Conservation (phyloP, 2,888 invertebrate genomes). For the Biston stratarius region DNA sequence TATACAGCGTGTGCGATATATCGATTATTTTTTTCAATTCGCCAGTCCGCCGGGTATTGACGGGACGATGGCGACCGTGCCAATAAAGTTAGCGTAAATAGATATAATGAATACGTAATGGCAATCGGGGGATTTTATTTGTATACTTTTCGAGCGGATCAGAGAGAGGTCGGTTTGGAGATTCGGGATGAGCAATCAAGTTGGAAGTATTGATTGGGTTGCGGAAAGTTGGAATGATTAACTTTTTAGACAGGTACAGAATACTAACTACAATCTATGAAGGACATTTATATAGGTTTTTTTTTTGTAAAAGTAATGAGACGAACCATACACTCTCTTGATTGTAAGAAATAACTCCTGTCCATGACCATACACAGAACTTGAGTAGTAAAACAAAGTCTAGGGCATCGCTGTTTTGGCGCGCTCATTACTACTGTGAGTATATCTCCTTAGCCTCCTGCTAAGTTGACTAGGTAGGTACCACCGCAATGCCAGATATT, state of each 20-base stretch:
- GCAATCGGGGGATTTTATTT: conserved; percentile 10
- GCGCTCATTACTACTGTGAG: too few relatives aligned
- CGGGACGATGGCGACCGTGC: conserved; percentile 25
- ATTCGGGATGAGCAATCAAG: conserved; percentile 12
- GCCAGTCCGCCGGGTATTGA: conserved; percentile 27
- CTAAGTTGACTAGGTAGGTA: too few relatives aligned
- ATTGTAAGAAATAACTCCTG: too few relatives aligned
- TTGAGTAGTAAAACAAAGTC: too few relatives aligned
- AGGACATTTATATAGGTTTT: too few relatives aligned
- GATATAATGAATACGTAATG: conserved; percentile 27
- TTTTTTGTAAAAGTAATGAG: too few relatives aligned
- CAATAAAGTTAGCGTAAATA: conserved; percentile 29
- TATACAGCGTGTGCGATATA: conserved; percentile 15
- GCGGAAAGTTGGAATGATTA: conserved; percentile 1
- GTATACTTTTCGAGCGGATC: conserved; percentile 12
- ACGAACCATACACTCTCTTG: too few relatives aligned
- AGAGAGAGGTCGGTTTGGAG: background rate
- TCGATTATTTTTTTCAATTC: conserved; percentile 38
- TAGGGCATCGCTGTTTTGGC: too few relatives aligned
- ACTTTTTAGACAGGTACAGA: background rate
- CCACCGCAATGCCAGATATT: too few relatives aligned
- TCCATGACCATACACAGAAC: too few relatives aligned
- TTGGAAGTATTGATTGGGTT: conserved; percentile 3
- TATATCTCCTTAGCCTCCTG: too few relatives aligned
- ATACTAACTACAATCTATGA: background rate